A percentile compares a stretch with the other conserved stretches of the same genome.
Conservation (phyloP, 2,113 vertebrate genomes). For the Megaleporinus macrocephalus region DNA sequence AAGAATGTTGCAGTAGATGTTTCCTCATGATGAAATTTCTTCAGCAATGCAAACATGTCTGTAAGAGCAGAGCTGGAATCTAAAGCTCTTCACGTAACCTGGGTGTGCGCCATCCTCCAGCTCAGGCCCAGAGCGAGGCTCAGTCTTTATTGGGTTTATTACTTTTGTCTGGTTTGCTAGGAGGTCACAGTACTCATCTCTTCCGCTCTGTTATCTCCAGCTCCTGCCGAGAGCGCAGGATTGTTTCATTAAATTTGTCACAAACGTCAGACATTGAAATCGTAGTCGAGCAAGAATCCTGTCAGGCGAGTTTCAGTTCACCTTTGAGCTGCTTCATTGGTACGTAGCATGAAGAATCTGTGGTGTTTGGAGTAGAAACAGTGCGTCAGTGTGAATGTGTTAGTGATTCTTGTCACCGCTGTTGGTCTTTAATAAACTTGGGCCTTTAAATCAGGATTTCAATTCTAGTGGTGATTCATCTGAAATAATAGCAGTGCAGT, state of each 20-base stretch:
- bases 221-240: background rate
- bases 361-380: background rate
- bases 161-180: background rate
- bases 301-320: background rate
- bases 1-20: too few relatives aligned
- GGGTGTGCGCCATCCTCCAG: too few relatives aligned
- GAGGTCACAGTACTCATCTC: background rate
- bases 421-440: too few relatives aligned
- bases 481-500: too few relatives aligned
- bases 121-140: too few relatives aligned
- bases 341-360: background rate
- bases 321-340: background rate
- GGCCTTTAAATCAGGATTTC: too few relatives aligned
- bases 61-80: background rate
- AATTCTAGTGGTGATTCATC: too few relatives aligned
- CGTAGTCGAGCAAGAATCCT: background rate
- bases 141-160: too few relatives aligned
- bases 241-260: background rate
- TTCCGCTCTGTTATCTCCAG: background rate
- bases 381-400: too few relatives aligned
- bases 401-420: too few relatives aligned
- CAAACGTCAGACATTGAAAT: too few relatives aligned
- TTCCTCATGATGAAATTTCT: background rate
- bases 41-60: too few relatives aligned
- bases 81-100: background rate